A percentile compares a stretch with the other conserved stretches of the same genome.
These are phyloP conservation scores for Sympetrum striolatum DNA, from an alignment of 2,888 invertebrate species.

Conservation along the genomic window DNA sequence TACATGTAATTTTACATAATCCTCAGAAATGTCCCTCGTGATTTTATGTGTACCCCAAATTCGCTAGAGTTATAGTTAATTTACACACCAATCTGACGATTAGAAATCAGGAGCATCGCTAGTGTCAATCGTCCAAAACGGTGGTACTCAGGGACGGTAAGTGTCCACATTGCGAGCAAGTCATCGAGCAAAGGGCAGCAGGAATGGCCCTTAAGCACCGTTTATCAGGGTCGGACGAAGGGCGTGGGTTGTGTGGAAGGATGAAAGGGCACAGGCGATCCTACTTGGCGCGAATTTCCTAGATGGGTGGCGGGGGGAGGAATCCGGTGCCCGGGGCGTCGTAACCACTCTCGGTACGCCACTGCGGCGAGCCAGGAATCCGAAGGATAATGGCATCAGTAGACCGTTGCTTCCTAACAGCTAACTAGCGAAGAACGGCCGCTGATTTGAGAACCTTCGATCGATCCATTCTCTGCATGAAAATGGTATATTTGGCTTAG, in stretches of 20 bases:
- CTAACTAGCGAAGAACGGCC: neutral
- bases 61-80: no score
- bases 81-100: no score
- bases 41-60: no score
- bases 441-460: neutral
- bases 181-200: neutral
- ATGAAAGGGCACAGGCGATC: neutral
- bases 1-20: no score
- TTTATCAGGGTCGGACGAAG: neutral
- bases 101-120: neutral
- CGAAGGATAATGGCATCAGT: neutral
- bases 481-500: no score
- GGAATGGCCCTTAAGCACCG: neutral
- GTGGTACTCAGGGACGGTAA: neutral
- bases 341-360: slow-evolving; percentile 24
- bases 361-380: slow-evolving; percentile 21
- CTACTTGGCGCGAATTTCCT: neutral
- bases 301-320: neutral
- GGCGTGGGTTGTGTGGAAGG: neutral
- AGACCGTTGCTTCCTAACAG: neutral
- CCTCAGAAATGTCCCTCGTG: no score
- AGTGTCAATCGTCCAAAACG: neutral
- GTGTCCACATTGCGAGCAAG: neutral
- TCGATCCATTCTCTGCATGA: neutral
- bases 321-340: neutral